Base-by-base conservation (phyloP, 2,888 invertebrate species). In the Acrocera orbiculus region DNA sequence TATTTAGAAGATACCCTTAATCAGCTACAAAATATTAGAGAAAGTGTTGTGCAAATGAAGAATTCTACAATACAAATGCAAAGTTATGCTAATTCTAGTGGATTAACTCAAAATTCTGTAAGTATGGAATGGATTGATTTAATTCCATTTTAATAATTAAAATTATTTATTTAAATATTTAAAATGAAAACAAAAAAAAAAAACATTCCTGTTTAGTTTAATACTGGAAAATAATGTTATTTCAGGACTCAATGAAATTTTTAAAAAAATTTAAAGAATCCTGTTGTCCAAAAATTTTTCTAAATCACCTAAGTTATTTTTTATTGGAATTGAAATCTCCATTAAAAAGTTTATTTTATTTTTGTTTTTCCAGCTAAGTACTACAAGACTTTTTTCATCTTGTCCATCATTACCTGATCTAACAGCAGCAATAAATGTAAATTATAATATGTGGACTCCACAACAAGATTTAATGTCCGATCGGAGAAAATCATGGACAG, bases 401-500 rank as follows among this genome's bases (percentile, higher is more conserved):
- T 48, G 48, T 29, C 50, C 61, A 13, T 61, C 61, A 24, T 37
- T 61, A 42, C 58, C 60, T 1, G 58, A 61, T 44, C 43, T 61
- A 8, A 56, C 48, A 20, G 48, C 45, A 10, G 44, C 42, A 14
- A 38, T 40, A 20, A 33, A 28, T 16, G 43, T 46, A 37, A 48
- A 45, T 35, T 47, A 43, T 27, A 47, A 43, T 26, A 53, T 57
- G 46, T 61, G 60, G 58, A 24, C 35, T n/a, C 47, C 53, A 15
- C 58, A 56, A 34, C 58, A 58, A 40, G 54, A 53, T 42, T 45
- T 57, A 15, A 45, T 56, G 35, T 48, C 53, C 7, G 58, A 59
- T 39, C 65, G 80, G 3, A 66, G 86, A 45, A 73, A 82, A 53
- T 85, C 85, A 43, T 86, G 86, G 86, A 82, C 85, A 5, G 83